Conservation (phyloP, 2,888 invertebrate genomes). For the Polydrusus tereticollis region DNA sequence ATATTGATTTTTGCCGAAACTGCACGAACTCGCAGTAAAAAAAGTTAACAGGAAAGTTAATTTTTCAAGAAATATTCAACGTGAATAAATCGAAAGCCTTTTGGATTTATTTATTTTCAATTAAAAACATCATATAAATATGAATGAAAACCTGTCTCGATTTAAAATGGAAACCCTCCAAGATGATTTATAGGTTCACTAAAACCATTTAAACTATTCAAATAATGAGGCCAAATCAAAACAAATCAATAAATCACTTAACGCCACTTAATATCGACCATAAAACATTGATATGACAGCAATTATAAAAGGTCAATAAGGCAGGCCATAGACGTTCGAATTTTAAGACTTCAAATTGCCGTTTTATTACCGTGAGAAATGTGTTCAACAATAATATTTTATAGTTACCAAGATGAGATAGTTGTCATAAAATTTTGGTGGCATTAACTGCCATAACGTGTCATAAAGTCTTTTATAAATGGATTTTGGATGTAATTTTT, state of each 20-base stretch:
- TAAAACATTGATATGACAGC: conserved; percentile 8
- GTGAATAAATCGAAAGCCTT: too few relatives aligned
- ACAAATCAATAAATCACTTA: conserved; percentile 16
- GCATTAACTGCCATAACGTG: neutral
- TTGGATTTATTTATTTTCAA: too few relatives aligned
- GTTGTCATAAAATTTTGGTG: conserved; percentile 1
- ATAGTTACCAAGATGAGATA: neutral
- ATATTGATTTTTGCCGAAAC: too few relatives aligned
- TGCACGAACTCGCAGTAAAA: too few relatives aligned
- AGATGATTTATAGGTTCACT: neutral
- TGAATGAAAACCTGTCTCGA: neutral
- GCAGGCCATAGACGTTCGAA: neutral
- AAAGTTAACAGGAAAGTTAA: too few relatives aligned
- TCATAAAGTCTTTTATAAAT: neutral
- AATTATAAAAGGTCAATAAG: conserved; percentile 13
- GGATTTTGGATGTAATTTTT: too few relatives aligned
- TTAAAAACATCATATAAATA: too few relatives aligned
- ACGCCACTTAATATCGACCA: conserved; percentile 4
- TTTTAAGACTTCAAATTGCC: neutral
- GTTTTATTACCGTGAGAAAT: conserved; percentile 11
- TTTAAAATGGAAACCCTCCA: neutral
- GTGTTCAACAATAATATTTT: conserved; percentile 6
- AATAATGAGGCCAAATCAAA: neutral
- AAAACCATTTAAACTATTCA: neutral
- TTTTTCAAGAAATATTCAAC: too few relatives aligned